These are phyloP conservation scores for Petrocephalus schoutedeni DNA, from an alignment of 2,797 vertebrate genomes.

Conservation along the genomic window DNA sequence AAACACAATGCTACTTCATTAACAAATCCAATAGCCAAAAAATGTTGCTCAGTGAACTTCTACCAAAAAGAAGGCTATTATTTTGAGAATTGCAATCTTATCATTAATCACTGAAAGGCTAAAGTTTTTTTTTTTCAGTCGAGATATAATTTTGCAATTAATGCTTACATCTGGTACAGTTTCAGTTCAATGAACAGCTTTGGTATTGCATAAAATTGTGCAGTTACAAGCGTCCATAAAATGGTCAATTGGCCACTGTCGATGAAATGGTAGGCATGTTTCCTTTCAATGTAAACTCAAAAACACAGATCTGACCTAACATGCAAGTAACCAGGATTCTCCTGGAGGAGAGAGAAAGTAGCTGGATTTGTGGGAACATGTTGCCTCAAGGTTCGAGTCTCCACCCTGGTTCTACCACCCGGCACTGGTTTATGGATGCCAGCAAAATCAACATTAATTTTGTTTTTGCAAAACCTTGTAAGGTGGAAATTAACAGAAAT, in stretches of 20 bases:
- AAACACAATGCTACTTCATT: background rate
- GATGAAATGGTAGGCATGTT: background rate
- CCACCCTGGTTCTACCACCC: background rate
- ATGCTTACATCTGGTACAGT: background rate
- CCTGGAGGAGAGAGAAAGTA: background rate
- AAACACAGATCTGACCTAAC: background rate
- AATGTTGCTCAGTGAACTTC: background rate
- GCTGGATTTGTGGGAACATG: constrained; percentile 1
- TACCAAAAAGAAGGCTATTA: background rate
- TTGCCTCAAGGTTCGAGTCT: background rate
- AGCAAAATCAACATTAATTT: background rate
- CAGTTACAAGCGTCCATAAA: background rate
- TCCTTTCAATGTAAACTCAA: background rate
- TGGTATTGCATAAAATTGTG: background rate
- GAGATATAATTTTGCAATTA: background rate
- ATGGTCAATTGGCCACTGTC: background rate
- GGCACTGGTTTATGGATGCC: background rate
- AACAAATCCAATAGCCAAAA: background rate
- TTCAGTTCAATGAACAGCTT: background rate
- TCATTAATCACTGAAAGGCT: background rate
- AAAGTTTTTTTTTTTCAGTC: background rate
- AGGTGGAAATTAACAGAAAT: background rate
- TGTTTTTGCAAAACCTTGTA: background rate
- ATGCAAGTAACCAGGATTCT: background rate
- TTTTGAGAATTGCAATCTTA: background rate